These are phyloP conservation scores for Drosophila bunnanda DNA, from an alignment of 2,888 invertebrate species.

Conservation along the genomic window DNA sequence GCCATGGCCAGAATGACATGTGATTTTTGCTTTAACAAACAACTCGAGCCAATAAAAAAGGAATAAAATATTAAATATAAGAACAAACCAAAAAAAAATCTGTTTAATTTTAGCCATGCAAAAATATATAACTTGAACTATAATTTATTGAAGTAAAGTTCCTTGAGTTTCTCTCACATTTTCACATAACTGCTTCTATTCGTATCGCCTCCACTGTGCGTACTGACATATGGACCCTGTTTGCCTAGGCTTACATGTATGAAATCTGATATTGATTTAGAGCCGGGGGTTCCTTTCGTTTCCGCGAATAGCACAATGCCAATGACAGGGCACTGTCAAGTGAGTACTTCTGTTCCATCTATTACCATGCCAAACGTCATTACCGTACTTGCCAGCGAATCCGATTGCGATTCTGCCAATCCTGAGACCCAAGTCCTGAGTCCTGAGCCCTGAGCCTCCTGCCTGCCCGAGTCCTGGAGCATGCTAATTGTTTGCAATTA, in stretches of 20 bases:
- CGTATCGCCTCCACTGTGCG: background rate
- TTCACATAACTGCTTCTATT: background rate
- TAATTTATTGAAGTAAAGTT: background rate
- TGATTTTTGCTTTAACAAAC: background rate
- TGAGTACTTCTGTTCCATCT: conserved; percentile 25
- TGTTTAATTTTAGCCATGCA: background rate
- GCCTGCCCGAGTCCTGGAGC: conserved; percentile 5
- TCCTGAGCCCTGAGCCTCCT: conserved; percentile 5
- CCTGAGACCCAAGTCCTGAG: background rate
- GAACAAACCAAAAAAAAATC: background rate
- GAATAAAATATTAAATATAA: background rate
- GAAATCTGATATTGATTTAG: conserved; percentile 42
- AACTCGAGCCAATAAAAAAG: background rate
- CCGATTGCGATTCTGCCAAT: conserved; percentile 15
- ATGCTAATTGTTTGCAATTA: conserved; percentile 79
- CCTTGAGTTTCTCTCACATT: background rate
- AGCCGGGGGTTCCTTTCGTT: conserved; percentile 14
- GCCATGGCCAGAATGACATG: conserved; percentile 9
- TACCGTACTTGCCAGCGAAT: conserved; percentile 21
- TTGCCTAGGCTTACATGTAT: conserved; percentile 15
- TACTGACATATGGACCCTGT: conserved; percentile 21
- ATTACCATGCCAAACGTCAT: conserved; percentile 22
- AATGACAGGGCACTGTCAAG: conserved; percentile 41
- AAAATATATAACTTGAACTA: background rate
- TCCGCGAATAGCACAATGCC: conserved; percentile 34